phyloP scores from a whole-genome alignment of 2,113 vertebrate genomes.

The Pristiophorus japonicus region DNA sequence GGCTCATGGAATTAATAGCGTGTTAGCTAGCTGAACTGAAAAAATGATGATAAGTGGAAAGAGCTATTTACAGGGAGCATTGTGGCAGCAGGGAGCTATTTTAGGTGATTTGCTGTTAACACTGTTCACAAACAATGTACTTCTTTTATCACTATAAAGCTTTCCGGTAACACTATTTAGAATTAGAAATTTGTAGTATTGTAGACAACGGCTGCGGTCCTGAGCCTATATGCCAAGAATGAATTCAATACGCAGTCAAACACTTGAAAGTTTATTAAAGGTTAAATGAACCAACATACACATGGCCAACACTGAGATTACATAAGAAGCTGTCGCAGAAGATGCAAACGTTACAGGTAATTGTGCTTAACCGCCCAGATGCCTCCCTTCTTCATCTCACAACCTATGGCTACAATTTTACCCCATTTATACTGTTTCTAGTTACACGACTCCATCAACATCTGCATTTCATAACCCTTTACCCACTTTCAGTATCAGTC shows the following conservation, averaged over 20 bases:
- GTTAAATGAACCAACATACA: not conserved
- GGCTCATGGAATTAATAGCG: too few species aligned
- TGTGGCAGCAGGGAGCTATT: not conserved
- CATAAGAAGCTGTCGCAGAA: not conserved
- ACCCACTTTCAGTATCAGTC: conserved; percentile 2
- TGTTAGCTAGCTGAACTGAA: not conserved
- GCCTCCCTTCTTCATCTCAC: not conserved
- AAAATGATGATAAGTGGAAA: not conserved
- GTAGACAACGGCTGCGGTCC: not conserved
- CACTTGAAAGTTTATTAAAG: not conserved
- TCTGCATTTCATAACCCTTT: not conserved
- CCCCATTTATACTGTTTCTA: not conserved
- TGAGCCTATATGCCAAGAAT: not conserved
- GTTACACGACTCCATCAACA: not conserved
- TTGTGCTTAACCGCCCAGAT: not conserved
- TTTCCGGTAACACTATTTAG: too few species aligned
- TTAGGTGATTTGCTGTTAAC: not conserved
- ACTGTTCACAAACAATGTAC: not conserved
- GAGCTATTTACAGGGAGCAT: not conserved
- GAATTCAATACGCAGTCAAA: not conserved
- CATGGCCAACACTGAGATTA: not conserved
- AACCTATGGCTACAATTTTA: not conserved
- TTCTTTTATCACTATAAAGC: not conserved
- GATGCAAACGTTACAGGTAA: not conserved
- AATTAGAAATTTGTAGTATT: not conserved